These are phyloP conservation scores for Alaudala cheleensis DNA, from an alignment of 2,113 vertebrate species.

Conservation along the genomic window DNA sequence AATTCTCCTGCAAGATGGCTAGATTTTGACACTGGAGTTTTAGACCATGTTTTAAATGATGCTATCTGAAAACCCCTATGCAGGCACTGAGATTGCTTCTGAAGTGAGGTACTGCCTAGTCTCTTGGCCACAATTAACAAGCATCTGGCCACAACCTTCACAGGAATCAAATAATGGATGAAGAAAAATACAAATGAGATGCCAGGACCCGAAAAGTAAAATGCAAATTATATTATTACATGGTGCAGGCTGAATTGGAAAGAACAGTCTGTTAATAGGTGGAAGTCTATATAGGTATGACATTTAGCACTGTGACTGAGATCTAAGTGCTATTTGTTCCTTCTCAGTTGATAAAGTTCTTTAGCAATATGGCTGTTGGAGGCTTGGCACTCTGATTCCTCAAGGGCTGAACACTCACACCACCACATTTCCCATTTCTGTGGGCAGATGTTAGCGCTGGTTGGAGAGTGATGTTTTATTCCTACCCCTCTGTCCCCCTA, in stretches of 20 bases:
- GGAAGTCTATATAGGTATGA: background rate
- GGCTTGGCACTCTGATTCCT: background rate
- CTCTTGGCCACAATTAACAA: background rate
- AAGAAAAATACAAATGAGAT: background rate
- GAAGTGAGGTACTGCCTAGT: background rate
- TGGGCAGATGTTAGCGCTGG: background rate
- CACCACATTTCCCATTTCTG: rapidly evolving
- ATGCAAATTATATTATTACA: background rate
- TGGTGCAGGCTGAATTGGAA: background rate
- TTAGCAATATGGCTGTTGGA: background rate
- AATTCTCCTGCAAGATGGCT: background rate
- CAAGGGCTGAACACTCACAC: rapidly evolving
- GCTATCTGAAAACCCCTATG: background rate
- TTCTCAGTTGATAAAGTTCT: background rate
- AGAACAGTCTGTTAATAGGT: background rate
- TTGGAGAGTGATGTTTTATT: rapidly evolving
- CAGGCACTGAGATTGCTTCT: background rate
- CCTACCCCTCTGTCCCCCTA: background rate
- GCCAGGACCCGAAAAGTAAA: background rate
- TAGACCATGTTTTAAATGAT: background rate
- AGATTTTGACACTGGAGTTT: background rate
- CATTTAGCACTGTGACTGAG: background rate
- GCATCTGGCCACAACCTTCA: background rate
- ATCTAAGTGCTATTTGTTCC: background rate
- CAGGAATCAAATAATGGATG: background rate